Conservation (phyloP, 2,113 vertebrate genomes). For the Muscicapa adusta region DNA sequence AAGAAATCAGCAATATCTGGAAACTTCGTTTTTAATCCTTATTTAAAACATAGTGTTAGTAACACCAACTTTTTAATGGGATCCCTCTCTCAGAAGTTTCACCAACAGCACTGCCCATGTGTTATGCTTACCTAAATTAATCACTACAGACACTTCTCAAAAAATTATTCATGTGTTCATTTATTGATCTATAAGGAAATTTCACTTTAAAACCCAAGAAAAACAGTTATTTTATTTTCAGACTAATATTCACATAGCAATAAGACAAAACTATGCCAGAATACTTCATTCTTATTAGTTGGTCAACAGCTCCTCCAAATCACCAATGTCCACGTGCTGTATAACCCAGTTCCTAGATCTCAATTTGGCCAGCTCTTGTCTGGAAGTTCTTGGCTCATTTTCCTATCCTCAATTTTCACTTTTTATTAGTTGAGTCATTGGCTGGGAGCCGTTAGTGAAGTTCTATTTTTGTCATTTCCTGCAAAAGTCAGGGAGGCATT, state of each 20-base stretch:
- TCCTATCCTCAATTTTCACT: background rate
- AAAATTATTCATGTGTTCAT: background rate
- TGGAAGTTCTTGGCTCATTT: background rate
- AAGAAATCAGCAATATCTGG: background rate
- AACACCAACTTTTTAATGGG: background rate
- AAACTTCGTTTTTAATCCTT: background rate
- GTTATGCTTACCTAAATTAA: background rate
- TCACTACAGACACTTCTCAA: background rate
- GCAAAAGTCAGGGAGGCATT: background rate
- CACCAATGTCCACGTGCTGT: background rate
- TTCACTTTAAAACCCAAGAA: background rate
- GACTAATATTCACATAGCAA: background rate
- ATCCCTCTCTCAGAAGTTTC: background rate
- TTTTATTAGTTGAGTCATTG: background rate
- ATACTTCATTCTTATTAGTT: background rate
- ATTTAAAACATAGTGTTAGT: background rate
- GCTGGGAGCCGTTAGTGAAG: background rate
- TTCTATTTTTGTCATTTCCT: background rate
- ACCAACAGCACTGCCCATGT: background rate
- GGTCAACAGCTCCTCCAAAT: background rate
- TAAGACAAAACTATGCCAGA: background rate
- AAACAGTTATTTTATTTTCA: background rate
- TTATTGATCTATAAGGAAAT: slow-evolving; percentile 1
- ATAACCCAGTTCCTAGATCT: background rate
- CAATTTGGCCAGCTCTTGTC: background rate